These are phyloP conservation scores for Hyperoplus immaculatus DNA, from an alignment of 2,797 vertebrate genomes.

Conservation along the genomic window DNA sequence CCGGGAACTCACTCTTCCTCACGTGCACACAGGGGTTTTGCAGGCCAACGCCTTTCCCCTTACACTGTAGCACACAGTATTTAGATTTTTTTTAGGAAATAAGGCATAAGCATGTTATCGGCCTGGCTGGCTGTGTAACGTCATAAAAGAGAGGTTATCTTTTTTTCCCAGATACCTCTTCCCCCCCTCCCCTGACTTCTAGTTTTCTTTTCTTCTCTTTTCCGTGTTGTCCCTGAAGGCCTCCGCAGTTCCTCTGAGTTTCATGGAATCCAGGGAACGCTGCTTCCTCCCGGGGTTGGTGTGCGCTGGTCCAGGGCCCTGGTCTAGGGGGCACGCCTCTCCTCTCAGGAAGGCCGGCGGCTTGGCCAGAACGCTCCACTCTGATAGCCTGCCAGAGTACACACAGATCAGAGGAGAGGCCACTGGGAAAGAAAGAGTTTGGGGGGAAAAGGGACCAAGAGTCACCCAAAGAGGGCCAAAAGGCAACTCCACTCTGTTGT, in stretches of 20 bases:
- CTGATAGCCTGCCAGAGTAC: conserved; percentile 80
- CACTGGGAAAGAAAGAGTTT: conserved; percentile 32
- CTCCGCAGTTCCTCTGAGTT: conserved; percentile 65
- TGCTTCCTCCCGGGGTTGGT: conserved; percentile 70
- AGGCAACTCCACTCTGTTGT: conserved; percentile 17
- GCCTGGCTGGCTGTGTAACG: conserved; percentile 5
- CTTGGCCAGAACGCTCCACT: conserved; percentile 71
- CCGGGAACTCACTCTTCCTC: conserved; percentile 86
- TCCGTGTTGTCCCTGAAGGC: conserved; percentile 39
- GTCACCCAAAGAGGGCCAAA: conserved; percentile 42
- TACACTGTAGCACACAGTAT: conserved; percentile 44
- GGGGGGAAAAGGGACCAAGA: conserved; percentile 48
- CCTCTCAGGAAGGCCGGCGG: conserved; percentile 78
- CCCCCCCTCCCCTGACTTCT: not conserved
- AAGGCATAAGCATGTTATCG: conserved; percentile 31
- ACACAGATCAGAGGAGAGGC: conserved; percentile 72
- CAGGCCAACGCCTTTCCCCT: conserved; percentile 71
- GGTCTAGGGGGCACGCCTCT: conserved; percentile 63
- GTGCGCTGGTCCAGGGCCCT: conserved; percentile 56
- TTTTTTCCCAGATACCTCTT: conserved; percentile 43
- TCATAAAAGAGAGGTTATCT: conserved; percentile 42
- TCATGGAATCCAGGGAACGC: conserved; percentile 73
- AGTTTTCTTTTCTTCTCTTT: conserved; percentile 9
- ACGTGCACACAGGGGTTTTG: conserved; percentile 62
- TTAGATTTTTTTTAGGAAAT: conserved; percentile 40